Conservation (phyloP, 2,888 invertebrate species). For the Sympetrum striolatum region DNA sequence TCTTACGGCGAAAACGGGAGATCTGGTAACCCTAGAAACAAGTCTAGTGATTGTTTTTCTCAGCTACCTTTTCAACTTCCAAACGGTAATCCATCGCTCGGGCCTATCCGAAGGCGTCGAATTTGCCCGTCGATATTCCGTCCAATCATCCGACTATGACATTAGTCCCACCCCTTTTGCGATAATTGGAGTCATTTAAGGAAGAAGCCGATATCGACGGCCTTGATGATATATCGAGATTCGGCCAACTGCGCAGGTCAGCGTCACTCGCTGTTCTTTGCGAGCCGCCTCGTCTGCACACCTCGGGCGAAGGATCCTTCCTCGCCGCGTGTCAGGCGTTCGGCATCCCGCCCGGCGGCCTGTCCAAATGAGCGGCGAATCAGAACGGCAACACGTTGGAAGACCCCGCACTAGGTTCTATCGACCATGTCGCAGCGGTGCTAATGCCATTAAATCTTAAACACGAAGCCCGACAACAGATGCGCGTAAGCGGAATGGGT, state of each 20-base stretch:
- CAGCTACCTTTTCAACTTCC: too few species aligned
- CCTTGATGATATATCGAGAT: not conserved
- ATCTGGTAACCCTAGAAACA: too few species aligned
- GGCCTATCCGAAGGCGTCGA: too few species aligned
- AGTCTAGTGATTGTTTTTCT: too few species aligned
- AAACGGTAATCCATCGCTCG: too few species aligned
- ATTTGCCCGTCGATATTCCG: too few species aligned
- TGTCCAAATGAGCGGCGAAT: not conserved
- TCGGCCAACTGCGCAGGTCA: not conserved
- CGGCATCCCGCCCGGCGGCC: not conserved
- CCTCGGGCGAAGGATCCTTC: too few species aligned
- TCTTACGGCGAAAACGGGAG: too few species aligned
- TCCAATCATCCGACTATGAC: too few species aligned
- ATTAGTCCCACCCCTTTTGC: too few species aligned
- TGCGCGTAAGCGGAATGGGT: not conserved
- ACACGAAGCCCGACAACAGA: constrained; percentile 18
- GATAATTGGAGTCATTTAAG: not conserved
- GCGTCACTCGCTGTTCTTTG: not conserved
- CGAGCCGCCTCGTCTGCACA: too few species aligned
- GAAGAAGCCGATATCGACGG: not conserved
- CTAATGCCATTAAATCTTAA: not conserved
- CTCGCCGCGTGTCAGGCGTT: not conserved
- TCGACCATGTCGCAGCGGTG: not conserved
- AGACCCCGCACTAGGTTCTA: not conserved
- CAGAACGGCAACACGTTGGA: not conserved